A percentile compares a stretch with the other conserved stretches of the same genome.
Conservation (phyloP, 2,797 vertebrate species). For the Lerista edwardsae region DNA sequence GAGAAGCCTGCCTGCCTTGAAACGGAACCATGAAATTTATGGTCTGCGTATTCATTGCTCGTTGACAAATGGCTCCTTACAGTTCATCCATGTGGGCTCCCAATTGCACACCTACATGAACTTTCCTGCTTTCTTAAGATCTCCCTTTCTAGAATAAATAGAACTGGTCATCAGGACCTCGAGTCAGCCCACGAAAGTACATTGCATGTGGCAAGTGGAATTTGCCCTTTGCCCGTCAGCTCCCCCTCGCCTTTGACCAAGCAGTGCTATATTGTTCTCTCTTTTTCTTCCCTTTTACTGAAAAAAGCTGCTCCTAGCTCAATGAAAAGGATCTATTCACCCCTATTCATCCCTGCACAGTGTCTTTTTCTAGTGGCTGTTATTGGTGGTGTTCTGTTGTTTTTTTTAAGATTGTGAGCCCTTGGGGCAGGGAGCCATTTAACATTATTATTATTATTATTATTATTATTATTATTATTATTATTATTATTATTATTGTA, state of each 20-base stretch:
- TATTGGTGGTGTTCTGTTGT: too few relatives aligned
- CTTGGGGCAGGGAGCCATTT: too few relatives aligned
- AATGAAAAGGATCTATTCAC: slow-evolving; percentile 43
- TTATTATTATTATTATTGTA: too few relatives aligned
- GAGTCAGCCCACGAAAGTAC: slow-evolving; percentile 68
- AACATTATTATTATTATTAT: too few relatives aligned
- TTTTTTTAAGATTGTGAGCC: too few relatives aligned
- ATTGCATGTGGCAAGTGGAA: slow-evolving; percentile 64
- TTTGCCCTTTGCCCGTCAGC: slow-evolving; percentile 70
- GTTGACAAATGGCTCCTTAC: slow-evolving; percentile 18
- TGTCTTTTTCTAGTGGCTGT: too few relatives aligned
- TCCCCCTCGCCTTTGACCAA: slow-evolving; percentile 69
- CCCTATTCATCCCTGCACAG: too few relatives aligned
- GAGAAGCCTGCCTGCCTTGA: slow-evolving; percentile 14
- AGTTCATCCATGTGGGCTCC: slow-evolving; percentile 26
- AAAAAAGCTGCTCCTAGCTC: slow-evolving; percentile 43
- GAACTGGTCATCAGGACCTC: slow-evolving; percentile 36
- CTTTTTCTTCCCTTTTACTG: slow-evolving; percentile 31
- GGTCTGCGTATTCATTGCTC: slow-evolving; percentile 40
- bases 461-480: too few relatives aligned
- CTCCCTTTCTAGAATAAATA: slow-evolving; percentile 19
- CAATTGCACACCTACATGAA: slow-evolving; percentile 48
- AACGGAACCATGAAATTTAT: slow-evolving; percentile 14
- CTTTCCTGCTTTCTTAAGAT: slow-evolving; percentile 18
- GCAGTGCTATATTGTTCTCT: slow-evolving; percentile 66